Evolutionary conservation across 2,888 invertebrate species (phyloP).

Genomic region (Sinohyriopsis cumingii): DNA sequence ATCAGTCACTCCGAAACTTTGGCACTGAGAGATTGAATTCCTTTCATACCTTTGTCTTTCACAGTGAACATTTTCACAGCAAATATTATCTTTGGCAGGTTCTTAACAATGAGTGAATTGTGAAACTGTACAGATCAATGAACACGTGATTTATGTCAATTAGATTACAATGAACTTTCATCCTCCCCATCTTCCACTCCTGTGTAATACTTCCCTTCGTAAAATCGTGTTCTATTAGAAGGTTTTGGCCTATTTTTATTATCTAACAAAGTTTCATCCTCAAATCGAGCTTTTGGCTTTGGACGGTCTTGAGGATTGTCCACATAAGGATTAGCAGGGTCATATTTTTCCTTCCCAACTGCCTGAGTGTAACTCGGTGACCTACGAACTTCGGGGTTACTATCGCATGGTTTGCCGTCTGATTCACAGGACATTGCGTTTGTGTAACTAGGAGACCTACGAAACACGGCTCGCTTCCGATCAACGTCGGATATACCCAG

Average conservation of each 20-base stretch:
- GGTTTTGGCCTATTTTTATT: conserved; percentile 1
- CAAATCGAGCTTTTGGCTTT: conserved; percentile 3
- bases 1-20: too few relatives aligned
- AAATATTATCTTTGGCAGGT: too few relatives aligned
- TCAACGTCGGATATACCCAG: conserved; percentile 27
- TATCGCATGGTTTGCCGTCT: conserved; percentile 13
- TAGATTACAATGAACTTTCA: conserved; percentile 36
- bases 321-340: neutral
- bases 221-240: conserved; percentile 35
- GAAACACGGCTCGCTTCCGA: conserved; percentile 33
- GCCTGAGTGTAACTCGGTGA: conserved; percentile 1
- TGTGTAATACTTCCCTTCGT: conserved; percentile 63
- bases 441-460: conserved; percentile 54
- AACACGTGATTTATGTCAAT: too few relatives aligned
- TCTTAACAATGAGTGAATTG: too few relatives aligned
- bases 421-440: conserved; percentile 40
- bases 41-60: too few relatives aligned
- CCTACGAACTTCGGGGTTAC: conserved; percentile 12
- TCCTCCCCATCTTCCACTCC: conserved; percentile 44
- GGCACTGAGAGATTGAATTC: too few relatives aligned
- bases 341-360: conserved; percentile 4
- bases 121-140: too few relatives aligned
- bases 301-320: too few relatives aligned
- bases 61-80: too few relatives aligned
- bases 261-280: conserved; percentile 25